Evolutionary conservation across 2,888 invertebrate genomes (phyloP), one percentile per base, ranked within the genome.

Genomic region (Idaea biselata): DNA sequence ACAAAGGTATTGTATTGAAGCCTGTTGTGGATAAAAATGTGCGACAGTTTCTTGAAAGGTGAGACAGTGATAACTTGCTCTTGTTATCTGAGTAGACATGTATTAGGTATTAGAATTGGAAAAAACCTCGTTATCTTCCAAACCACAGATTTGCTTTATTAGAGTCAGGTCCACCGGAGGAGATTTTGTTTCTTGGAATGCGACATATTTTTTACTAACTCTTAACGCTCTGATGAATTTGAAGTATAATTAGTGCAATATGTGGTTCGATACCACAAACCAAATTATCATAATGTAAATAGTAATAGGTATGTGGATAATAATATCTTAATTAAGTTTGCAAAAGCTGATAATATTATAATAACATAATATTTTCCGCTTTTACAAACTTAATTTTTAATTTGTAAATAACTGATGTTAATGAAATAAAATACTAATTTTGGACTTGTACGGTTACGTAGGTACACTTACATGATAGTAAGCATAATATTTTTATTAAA

Each of bases 211-310:
- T 58, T 58, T 25, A 16, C 14, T 14, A 6, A 31, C 25, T 33
- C 62, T 65, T 63, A 65, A 25, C 56, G 67, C 66, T 70, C 67
- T 65, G 68, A 62, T 67, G 62, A 61, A 33, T 25, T 65, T 53
- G 59, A 62, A 66, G n/a, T n/a, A 64, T 61, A 62, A 62, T 62
- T 60, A 58, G 55, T 1, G 25, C 57, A 58, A 18, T 56, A 17
- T 67, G 61, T 55, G 63, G 61, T 66, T 58, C n/a, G n/a, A 58
- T 58, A 63, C 63, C 64, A 63, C 62, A 62, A 60, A 44, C 44
- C 11, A 44, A 44, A 44, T 44, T 44, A 25, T 25, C 5, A n/a
- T n/a, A n/a, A n/a, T n/a, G n/a, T n/a, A n/a, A n/a, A n/a, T n/a
- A n/a, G n/a, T n/a, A n/a, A n/a, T n/a, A n/a, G n/a, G n/a, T n/a